phyloP scores from a whole-genome alignment of 30 jellyfish, hydroid and myxozoan genomes.

The Chrysaora quinquecirrha region DNA sequence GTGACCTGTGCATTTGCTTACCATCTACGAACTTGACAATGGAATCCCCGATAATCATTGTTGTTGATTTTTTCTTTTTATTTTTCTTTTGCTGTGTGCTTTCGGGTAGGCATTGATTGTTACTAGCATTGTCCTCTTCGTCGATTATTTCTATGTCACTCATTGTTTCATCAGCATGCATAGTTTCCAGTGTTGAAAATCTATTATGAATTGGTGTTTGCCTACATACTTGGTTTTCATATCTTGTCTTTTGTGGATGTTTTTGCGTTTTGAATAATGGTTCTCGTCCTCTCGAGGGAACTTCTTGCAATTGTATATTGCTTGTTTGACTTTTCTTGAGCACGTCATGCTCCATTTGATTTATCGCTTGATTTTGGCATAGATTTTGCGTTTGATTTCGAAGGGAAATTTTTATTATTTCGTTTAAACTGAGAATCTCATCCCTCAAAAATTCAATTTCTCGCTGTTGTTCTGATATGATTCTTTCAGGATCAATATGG shows the following conservation, averaged over 20 bases:
- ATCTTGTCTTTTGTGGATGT: conserved; percentile 2
- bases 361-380: neutral
- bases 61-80: neutral
- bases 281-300: neutral
- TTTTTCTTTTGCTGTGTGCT: conserved; percentile 1
- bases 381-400: conserved; percentile 1
- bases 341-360: conserved; percentile 31
- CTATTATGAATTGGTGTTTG: conserved; percentile 31
- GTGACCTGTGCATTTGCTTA: conserved; percentile 17
- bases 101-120: conserved; percentile 12
- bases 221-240: conserved; percentile 19
- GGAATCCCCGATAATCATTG: conserved; percentile 5
- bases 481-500: too few relatives aligned
- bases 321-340: conserved; percentile 10
- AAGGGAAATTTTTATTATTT: conserved; percentile 6
- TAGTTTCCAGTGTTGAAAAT: conserved; percentile 18
- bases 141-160: conserved; percentile 13
- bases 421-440: conserved; percentile 22
- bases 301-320: conserved; percentile 10
- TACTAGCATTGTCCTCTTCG: conserved; percentile 21
- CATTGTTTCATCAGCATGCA: conserved; percentile 32
- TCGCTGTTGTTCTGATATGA: conserved; percentile 24
- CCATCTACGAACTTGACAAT: conserved; percentile 18
- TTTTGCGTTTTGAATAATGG: neutral
- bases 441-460: conserved; percentile 39